Evolutionary conservation across 2,888 invertebrate genomes (phyloP).

Genomic region (Tipula lateralis): DNA sequence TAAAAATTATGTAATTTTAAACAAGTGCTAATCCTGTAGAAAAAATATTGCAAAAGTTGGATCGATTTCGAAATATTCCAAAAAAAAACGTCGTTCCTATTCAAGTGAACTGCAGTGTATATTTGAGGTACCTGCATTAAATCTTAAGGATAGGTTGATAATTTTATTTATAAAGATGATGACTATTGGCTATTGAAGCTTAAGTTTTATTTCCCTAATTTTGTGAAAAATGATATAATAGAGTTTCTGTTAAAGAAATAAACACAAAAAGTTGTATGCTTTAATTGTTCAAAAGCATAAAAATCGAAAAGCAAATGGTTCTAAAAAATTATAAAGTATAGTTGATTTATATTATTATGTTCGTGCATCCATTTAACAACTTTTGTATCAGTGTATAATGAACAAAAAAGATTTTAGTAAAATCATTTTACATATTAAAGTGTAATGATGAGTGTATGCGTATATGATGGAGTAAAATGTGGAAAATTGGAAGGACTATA

Average conservation of each 20-base stretch:
- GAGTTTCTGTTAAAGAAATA: too few relatives aligned
- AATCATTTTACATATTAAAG: too few relatives aligned
- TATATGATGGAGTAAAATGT: not conserved
- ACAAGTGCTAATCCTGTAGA: too few relatives aligned
- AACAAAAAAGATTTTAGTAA: not conserved
- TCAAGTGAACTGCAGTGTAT: too few relatives aligned
- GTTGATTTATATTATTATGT: not conserved
- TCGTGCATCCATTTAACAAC: not conserved
- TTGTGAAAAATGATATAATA: too few relatives aligned
- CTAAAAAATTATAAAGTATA: not conserved
- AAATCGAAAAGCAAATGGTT: not conserved
- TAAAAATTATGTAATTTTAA: too few relatives aligned
- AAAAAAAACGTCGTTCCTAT: too few relatives aligned
- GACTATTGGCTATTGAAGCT: not conserved
- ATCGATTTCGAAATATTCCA: too few relatives aligned
- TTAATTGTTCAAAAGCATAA: not conserved
- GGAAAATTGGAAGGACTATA: not conserved
- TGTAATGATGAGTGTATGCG: not conserved
- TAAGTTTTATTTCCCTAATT: not conserved
- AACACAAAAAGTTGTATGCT: not conserved
- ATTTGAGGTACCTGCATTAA: too few relatives aligned
- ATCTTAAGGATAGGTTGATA: too few relatives aligned
- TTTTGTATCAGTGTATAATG: not conserved
- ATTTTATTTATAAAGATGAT: slow-evolving; percentile 11
- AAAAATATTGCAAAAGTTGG: too few relatives aligned